Base-by-base conservation (phyloP, 2,797 vertebrate species). In the Danio jaintianensis region DNA sequence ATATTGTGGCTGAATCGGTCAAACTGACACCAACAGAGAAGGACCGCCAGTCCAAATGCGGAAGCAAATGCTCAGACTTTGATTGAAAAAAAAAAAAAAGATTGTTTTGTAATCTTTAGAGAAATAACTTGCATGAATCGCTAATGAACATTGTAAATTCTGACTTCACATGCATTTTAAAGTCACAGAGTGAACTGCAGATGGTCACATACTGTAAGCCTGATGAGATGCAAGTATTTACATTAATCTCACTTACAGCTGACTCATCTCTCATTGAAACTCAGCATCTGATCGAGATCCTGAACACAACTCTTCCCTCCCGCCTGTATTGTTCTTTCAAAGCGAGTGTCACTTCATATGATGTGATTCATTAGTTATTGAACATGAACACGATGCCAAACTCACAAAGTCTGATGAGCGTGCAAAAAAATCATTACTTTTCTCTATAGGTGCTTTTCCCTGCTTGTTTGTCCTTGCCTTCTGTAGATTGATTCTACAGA, bases 401-500 rank as follows among this genome's bases (percentile, higher is more conserved):
- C 72, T 72, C 45, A n/a, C 15, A 8, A 55, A 55, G 48, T 58
- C n/a, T 73, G 52, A 56, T 53, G 61, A 84, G 16, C 29, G 20
- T 64, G 59, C 10, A n/a, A 58, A 43, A 78, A 64, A 79, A 69
- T 55, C 45, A 78, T 84, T 77, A 75, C 71, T 67, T 78, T 74
- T 74, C 78, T 62, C 81, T 42, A 42, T 75, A 84, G 73, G 67
- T 79, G 82, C 42, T 82, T 75, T 79, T 78, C 36, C 42, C 52
- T 47, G 62, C 38, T 20, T 10, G 68, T 47, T 71, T 72, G 78
- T 58, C 42, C 59, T 71, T 77, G 75, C 40, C 15, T 53, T 70
- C 52, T 53, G 38, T 71, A 76, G 78, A 77, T 82, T 85, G 82
- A 85, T 81, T 81, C 64, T 62, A 67, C 42, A 68, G 79, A 79